Evolutionary conservation across 1,140 invertebrate species (phyloP), one percentile per base, ranked within the genome.

Genomic region (Tetramorium alpestre): DNA sequence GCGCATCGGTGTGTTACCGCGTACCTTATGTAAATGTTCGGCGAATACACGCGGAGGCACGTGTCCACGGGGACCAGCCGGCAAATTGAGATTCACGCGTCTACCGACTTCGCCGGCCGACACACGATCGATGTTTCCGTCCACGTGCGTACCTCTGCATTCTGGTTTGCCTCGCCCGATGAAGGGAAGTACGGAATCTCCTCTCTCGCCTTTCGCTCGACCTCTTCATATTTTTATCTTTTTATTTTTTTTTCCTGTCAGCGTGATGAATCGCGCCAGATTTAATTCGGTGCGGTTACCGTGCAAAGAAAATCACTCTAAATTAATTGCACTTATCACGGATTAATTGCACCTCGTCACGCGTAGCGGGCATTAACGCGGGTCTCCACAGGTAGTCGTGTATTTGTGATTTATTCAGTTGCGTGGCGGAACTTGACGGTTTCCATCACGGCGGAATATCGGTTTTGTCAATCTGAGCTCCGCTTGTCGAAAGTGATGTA

Each of bases 81-180:
- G 73, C 88, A 90, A 90, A 90, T 90, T 89, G 88, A 87, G 88
- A 90, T 90, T 90, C 89, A 90, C 89, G 88, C 58, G 89, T 89
- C 88, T 87, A 75, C 89, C 88, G 87, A 89, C 73, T 88, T 89
- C 25, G 33, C 58, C 13, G 16, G 54, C 67, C 54, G 85, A 81
- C 80, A 64, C n/a, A 82, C 88, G 86, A 90, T 90, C 89, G 89
- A 90, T 90, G 78, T 90, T 90, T 85, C 69, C 76, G 13, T 64
- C 62, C 51, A 62, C 28, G 51, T 73, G 69, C 76, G 60, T 54
- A 77, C 69, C 67, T 72, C 13, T 67, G 38, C 33, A 28, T 80
- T 69, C 38, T 56, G 80, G 80, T 54, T 75, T 60, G 41, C 69
- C 54, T 60, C 41, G 41, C n/a, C 13, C 41, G 54, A 60, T 62